Conservation (phyloP, 2,888 invertebrate species). For the Drosophila maculinotata region DNA sequence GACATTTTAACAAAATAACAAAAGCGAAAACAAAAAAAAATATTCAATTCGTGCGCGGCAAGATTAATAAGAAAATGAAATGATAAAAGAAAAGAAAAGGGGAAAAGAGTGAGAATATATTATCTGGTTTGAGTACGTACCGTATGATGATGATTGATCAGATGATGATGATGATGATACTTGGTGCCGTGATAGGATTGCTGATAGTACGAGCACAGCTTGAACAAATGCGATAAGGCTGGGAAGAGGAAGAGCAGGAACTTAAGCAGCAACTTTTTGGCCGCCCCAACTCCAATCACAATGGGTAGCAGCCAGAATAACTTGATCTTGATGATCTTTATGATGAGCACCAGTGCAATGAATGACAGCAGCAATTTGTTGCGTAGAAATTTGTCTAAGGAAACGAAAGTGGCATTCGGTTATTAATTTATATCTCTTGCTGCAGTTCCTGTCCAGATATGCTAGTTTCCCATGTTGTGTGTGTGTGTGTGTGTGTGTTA, state of each 20-base stretch:
- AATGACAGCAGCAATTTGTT: conserved; percentile 91
- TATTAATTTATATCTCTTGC: conserved; percentile 5
- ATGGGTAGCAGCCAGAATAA: conserved; percentile 92
- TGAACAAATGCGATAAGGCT: conserved; percentile 92
- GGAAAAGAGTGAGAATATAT: not conserved
- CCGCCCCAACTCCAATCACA: conserved; percentile 91
- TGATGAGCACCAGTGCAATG: conserved; percentile 90
- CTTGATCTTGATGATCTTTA: conserved; percentile 92
- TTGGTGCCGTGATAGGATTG: conserved; percentile 90
- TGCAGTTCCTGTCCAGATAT: conserved; percentile 10
- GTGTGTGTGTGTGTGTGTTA: too few relatives aligned
- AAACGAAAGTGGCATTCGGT: conserved; percentile 68
- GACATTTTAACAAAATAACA: conserved; percentile 22
- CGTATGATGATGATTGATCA: conserved; percentile 91
- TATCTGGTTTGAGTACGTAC: conserved; percentile 77
- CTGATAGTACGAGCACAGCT: conserved; percentile 93
- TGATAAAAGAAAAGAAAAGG: conserved; percentile 4
- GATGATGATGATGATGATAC: conserved; percentile 93
- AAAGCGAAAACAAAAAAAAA: conserved; percentile 13
- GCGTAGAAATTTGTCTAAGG: conserved; percentile 91
- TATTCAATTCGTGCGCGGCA: conserved; percentile 20
- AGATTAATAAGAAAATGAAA: conserved; percentile 25
- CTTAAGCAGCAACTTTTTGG: conserved; percentile 93
- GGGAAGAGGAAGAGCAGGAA: conserved; percentile 93
- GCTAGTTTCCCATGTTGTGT: too few relatives aligned